Conservation (phyloP, 2,113 vertebrate genomes). For the Empidonax alnorum region DNA sequence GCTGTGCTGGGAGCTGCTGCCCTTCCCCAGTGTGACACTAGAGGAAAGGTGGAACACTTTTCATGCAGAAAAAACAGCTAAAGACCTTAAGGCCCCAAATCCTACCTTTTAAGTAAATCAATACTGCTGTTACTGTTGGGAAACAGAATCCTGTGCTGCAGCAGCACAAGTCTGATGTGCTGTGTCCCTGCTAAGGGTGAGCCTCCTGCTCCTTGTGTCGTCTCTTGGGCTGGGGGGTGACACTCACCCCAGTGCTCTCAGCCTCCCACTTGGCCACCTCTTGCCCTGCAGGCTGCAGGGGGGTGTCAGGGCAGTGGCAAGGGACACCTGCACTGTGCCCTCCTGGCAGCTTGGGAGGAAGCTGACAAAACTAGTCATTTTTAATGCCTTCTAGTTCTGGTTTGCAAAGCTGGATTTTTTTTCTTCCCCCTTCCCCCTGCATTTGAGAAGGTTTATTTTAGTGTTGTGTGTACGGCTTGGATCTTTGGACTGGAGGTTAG, state of each 20-base stretch:
- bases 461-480: not conserved
- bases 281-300: accelerated
- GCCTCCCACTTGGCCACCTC: not conserved
- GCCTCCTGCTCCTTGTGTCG: accelerated
- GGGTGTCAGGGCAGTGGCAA: accelerated
- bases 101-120: not conserved
- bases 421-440: not conserved
- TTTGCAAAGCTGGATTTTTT: accelerated
- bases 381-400: not conserved
- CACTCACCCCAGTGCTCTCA: too few relatives aligned
- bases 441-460: not conserved
- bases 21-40: not conserved
- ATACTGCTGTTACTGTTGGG: not conserved
- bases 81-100: not conserved
- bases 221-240: not conserved
- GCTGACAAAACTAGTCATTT: not conserved
- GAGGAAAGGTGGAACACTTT: not conserved
- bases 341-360: accelerated
- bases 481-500: not conserved
- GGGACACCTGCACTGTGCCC: too few relatives aligned
- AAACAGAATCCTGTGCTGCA: accelerated
- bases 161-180: not conserved
- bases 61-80: not conserved
- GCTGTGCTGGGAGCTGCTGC: not conserved
- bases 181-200: not conserved